Conservation (phyloP, 92 coral and sea anemone genomes). For the Epizoanthus scotinus region DNA sequence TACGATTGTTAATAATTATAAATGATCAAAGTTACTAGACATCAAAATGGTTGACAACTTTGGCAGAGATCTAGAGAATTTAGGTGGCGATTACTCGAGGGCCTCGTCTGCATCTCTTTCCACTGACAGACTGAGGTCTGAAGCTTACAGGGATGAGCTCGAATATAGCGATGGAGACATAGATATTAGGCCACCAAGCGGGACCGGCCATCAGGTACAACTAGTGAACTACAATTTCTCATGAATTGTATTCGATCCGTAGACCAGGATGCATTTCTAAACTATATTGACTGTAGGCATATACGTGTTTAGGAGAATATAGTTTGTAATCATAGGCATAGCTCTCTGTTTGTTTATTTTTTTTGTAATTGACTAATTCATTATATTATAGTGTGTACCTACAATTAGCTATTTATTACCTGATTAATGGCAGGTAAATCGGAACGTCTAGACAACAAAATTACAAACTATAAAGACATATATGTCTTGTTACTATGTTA, state of each 20-base stretch:
- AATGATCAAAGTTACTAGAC: no score
- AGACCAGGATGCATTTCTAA: no score
- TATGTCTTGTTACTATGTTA: no score
- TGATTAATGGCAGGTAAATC: no score
- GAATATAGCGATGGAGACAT: slow-evolving; percentile 50
- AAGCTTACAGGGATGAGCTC: slow-evolving; percentile 44
- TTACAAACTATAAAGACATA: no score
- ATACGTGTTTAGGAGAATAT: no score
- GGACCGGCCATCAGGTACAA: slow-evolving; percentile 80
- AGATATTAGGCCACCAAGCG: slow-evolving; percentile 80
- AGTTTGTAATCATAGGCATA: no score
- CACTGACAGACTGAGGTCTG: slow-evolving; percentile 43
- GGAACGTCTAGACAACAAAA: no score
- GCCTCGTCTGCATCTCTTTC: slow-evolving; percentile 36
- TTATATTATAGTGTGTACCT: not conserved
- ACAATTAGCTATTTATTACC: no score
- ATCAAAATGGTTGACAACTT: not conserved
- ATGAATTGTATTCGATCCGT: not conserved
- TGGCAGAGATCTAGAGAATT: slow-evolving; percentile 7
- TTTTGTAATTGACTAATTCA: not conserved
- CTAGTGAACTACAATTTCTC: no score
- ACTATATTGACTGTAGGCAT: no score
- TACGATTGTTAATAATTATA: not conserved
- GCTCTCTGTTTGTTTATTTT: not conserved
- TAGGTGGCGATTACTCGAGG: slow-evolving; percentile 22